Conservation (phyloP, 2,113 vertebrate species). For the Bolborhynchus lineola region DNA sequence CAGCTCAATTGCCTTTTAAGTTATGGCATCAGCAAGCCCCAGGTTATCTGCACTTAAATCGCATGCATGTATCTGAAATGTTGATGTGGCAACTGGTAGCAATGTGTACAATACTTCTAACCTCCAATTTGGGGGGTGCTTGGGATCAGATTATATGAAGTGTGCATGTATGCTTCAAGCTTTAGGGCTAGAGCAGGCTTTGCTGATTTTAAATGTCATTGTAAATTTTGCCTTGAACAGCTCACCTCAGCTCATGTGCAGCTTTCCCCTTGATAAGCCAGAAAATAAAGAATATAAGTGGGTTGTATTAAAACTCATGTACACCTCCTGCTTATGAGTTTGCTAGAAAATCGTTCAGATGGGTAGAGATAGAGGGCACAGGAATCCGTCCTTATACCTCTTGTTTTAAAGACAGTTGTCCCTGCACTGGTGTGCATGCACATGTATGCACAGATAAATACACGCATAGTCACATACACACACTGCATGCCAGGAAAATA, state of each 20-base stretch:
- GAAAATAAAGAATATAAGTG: neutral
- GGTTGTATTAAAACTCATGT: neutral
- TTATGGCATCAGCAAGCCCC: constrained; percentile 41
- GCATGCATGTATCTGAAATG: constrained; percentile 34
- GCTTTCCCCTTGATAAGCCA: neutral
- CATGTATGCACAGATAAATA: neutral
- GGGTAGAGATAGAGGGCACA: neutral
- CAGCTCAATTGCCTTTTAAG: constrained; percentile 44
- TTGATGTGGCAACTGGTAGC: constrained; percentile 65
- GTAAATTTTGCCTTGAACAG: constrained; percentile 10
- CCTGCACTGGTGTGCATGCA: accelerated
- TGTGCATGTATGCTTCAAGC: neutral
- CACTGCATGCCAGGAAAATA: neutral
- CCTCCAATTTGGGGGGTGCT: constrained; percentile 39
- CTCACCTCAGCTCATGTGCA: neutral
- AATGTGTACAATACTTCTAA: constrained; percentile 49
- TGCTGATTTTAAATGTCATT: constrained; percentile 35
- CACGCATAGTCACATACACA: accelerated
- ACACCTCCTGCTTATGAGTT: neutral
- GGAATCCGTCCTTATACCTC: neutral
- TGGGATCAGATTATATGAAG: constrained; percentile 55
- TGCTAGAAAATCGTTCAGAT: neutral
- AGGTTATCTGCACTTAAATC: constrained; percentile 60
- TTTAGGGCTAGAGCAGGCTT: neutral
- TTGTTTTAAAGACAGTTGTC: neutral